Percentiles rank a stretch among this genome's conserved stretches.
Conservation (phyloP, 2,113 vertebrate species). For the Excalfactoria chinensis region DNA sequence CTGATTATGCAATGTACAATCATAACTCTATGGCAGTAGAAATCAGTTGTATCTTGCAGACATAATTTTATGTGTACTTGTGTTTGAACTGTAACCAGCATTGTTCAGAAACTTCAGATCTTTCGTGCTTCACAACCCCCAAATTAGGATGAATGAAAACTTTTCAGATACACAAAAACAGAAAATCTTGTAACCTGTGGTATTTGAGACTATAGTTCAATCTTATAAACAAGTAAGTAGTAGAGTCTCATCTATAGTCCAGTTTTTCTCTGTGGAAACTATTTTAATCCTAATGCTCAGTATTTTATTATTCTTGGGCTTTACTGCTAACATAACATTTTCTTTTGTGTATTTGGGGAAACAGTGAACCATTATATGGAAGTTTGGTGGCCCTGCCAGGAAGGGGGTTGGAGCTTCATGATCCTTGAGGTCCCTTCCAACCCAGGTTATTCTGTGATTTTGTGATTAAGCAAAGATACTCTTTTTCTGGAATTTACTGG, state of each 20-base stretch:
- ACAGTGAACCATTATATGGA: background rate
- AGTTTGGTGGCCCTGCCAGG: too few species aligned
- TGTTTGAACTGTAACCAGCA: background rate
- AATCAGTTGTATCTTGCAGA: background rate
- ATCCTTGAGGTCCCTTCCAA: too few species aligned
- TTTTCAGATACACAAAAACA: background rate
- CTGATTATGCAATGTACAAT: background rate
- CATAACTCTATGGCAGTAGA: background rate
- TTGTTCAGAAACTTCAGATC: background rate
- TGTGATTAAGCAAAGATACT: background rate
- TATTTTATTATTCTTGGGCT: background rate
- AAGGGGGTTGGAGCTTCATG: too few species aligned
- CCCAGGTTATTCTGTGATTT: too few species aligned
- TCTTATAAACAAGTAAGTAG: background rate
- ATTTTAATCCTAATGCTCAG: background rate
- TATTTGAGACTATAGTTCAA: accelerated
- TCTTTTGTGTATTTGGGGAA: background rate
- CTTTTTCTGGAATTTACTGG: background rate
- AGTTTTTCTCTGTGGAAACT: background rate
- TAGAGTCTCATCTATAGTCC: background rate
- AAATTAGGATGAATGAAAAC: background rate
- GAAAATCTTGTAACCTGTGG: background rate
- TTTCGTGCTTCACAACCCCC: background rate
- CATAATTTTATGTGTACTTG: background rate
- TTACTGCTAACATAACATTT: background rate